Base-by-base conservation (phyloP, 2,113 vertebrate genomes). In the Gallinago media region DNA sequence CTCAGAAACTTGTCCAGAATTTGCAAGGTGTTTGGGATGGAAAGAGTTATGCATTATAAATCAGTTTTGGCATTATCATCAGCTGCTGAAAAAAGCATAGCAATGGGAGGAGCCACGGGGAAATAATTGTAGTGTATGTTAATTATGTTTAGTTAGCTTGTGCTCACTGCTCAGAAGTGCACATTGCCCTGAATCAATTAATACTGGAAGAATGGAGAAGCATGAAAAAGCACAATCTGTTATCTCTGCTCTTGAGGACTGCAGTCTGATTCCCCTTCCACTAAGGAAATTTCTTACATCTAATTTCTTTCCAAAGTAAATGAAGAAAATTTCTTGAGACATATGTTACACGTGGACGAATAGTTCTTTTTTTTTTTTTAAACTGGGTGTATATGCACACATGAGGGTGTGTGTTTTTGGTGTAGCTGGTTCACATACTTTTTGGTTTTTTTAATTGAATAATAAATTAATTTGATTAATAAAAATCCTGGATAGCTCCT, bases 381-480 rank as follows among this genome's bases (percentile, higher is more conserved):
- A 89, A 88, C 66, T 85, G 62, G 70, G 44, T 71, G 5, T 68
- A 29, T 83, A 42, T 72, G 56, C 32, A 44, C 38, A 50, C 2
- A 12, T 42, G 26, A 40, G 25, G 0, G 1, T 26, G 19, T 12
- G 32, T 46, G 10, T 63, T 94, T 91, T 42, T 76, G 32, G 38
- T 44, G 61, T 44, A 83, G 77, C 19, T 85, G 38, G 15, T 75
- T 95, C 79, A 82, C 38, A 77, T 95, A 92, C 36, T 50, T 65
- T 92, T 92, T 88, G 46, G 49, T 93, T 96, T 97, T 92, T 97
- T 46, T 46, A 97, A 96, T 97, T 95, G 63, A 89, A 85, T 76
- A 89, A 63, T 91, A 97, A 96, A 96, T 95, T 93, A 84, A 92
- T 92, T 95, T 95, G 83, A 95, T 96, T 89, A 91, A 91, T 91